Conservation (phyloP, 2,113 vertebrate species). For the Progne subis region DNA sequence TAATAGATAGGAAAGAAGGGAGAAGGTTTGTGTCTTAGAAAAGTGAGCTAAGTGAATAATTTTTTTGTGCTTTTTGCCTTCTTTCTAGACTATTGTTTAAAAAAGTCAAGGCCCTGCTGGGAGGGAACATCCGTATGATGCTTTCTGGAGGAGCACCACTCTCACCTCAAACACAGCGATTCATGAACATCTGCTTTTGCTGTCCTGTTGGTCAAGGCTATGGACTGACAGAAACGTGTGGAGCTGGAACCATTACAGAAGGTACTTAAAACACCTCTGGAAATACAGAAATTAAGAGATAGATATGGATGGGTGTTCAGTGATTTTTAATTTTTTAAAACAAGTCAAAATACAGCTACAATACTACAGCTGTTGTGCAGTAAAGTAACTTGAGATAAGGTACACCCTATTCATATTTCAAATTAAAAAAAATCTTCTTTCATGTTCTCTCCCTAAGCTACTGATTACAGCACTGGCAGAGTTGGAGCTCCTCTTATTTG, state of each 20-base stretch:
- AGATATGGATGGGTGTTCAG: background rate
- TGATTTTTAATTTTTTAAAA: background rate
- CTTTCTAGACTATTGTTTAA: slow-evolving; percentile 85
- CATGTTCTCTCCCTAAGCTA: slow-evolving; percentile 49
- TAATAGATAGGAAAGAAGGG: background rate
- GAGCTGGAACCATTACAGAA: slow-evolving; percentile 94
- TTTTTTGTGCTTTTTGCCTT: background rate
- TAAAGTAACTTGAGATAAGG: background rate
- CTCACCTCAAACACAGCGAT: slow-evolving; percentile 90
- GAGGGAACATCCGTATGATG: slow-evolving; percentile 92
- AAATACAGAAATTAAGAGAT: background rate
- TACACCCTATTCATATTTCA: background rate
- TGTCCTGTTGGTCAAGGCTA: slow-evolving; percentile 95
- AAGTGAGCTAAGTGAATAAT: background rate
- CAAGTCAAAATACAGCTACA: background rate
- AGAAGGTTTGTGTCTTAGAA: background rate
- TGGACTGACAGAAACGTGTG: slow-evolving; percentile 94
- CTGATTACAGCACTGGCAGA: slow-evolving; percentile 89
- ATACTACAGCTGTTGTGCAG: background rate
- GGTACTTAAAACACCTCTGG: slow-evolving; percentile 67
- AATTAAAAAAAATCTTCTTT: background rate
- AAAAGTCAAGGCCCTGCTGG: slow-evolving; percentile 89
- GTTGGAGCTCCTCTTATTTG: slow-evolving; percentile 95
- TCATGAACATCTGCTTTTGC: slow-evolving; percentile 98
- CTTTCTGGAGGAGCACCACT: slow-evolving; percentile 92